A percentile compares a stretch with the other conserved stretches of the same genome.
Evolutionary conservation across 2,888 invertebrate species (phyloP).

Genomic region (Ecliptopera silaceata): DNA sequence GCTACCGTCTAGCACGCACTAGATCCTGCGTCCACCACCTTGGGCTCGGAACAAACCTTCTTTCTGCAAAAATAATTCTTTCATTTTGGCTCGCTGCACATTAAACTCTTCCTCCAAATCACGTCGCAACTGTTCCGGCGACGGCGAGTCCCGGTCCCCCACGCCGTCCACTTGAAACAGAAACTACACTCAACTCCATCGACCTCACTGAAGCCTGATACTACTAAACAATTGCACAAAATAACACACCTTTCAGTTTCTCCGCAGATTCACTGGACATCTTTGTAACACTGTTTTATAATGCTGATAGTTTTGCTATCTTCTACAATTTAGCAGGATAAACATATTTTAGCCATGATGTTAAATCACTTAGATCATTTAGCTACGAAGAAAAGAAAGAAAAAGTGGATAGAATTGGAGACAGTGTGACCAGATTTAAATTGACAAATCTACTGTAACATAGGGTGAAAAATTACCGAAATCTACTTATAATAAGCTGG

Average conservation of each 20-base stretch:
- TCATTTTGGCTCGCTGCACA: slow-evolving; percentile 94
- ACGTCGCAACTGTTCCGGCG: slow-evolving; percentile 56
- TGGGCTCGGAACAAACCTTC: slow-evolving; percentile 86
- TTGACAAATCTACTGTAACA: too few species aligned
- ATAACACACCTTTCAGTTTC: slow-evolving; percentile 68
- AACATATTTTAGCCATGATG: slow-evolving; percentile 28
- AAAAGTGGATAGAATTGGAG: slow-evolving; percentile 14
- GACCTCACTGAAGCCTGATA: slow-evolving; percentile 48
- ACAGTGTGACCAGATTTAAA: too few species aligned
- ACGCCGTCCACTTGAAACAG: slow-evolving; percentile 73
- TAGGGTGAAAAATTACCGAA: too few species aligned
- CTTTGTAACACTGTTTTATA: slow-evolving; percentile 33
- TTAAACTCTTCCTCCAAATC: slow-evolving; percentile 94
- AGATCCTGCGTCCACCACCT: slow-evolving; percentile 36
- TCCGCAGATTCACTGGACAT: slow-evolving; percentile 65
- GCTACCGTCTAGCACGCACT: slow-evolving; percentile 33
- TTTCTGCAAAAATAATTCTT: slow-evolving; percentile 95
- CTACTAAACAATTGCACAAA: slow-evolving; percentile 44
- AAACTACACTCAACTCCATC: slow-evolving; percentile 71
- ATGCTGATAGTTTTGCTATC: slow-evolving; percentile 10
- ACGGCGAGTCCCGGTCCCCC: slow-evolving; percentile 47
- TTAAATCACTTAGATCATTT: too few species aligned
- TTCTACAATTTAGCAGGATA: slow-evolving; percentile 34
- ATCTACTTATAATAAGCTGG: too few species aligned
- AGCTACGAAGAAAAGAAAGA: slow-evolving; percentile 11